Base-by-base conservation (phyloP, 1,140 invertebrate species). In the Zophobas morio region DNA sequence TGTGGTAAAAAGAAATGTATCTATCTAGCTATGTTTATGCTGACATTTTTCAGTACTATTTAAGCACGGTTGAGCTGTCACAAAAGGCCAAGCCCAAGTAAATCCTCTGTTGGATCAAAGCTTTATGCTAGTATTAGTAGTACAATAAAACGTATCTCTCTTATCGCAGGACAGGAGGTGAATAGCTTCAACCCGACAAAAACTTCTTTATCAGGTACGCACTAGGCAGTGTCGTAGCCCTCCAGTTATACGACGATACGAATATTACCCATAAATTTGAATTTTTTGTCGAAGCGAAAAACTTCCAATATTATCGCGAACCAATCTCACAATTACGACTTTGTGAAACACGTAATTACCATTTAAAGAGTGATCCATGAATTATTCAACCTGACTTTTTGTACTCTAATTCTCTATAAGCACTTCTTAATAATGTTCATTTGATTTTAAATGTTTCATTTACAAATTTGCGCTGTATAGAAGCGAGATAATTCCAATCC, bases 81-180 rank as follows among this genome's bases (percentile, higher is more conserved):
- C 39, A 66, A 66, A 66, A 66, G 60, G 60, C 60, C 39, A 66
- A 66, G 42, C 57, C 57, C 57, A 40, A 63, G 57, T 37, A 63
- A 63, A 63, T 63, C 60, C 60, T 39, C 37, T 66, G 60, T 66
- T 66, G 42, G 60, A 66, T 66, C 60, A 66, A 66, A 66, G 60
- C 60, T 66, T 66, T 66, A 66, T 66, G 60, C 20, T 66, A 66
- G 39, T 66, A 66, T 66, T 66, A 66, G 60, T 66, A 66, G 60
- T 66, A 66, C 60, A 66, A 66, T 66, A 66, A 66, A 66, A 66
- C 60, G 60, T 66, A 66, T 66, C 60, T 66, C 60, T 66, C 37
- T 66, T 66, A 66, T 66, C 60, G 60, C 60, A 66, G 39, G 60
- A 66, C 39, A 42, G 60, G 56, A 33, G 60, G 2, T 66, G 60